Conservation (phyloP, 2,113 vertebrate genomes). For the Misgurnus mizolepis region DNA sequence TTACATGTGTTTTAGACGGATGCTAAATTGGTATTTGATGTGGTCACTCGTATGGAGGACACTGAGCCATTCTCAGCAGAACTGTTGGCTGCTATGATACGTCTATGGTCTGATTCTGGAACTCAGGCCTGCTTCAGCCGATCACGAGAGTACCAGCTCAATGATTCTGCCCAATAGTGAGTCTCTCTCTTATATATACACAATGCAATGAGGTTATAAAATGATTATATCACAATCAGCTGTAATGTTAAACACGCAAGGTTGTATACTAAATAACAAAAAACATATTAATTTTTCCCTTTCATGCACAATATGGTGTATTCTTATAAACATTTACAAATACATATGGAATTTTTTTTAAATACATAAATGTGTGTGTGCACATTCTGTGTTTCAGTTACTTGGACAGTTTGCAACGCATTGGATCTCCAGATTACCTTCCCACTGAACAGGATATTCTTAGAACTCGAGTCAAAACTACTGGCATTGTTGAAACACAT, state of each 20-base stretch:
- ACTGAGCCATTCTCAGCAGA: slow-evolving; percentile 97
- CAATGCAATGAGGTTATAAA: not conserved
- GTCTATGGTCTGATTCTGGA: slow-evolving; percentile 91
- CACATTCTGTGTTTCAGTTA: slow-evolving; percentile 75
- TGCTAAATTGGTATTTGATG: slow-evolving; percentile 96
- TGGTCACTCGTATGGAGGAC: slow-evolving; percentile 97
- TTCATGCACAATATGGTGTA: not conserved
- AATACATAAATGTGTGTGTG: not conserved
- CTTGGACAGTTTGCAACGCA: slow-evolving; percentile 95
- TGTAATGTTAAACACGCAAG: not conserved
- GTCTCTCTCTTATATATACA: slow-evolving; percentile 48
- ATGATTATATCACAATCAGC: not conserved
- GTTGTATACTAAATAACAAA: no score
- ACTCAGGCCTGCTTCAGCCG: slow-evolving; percentile 95
- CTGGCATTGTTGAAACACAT: slow-evolving; percentile 98
- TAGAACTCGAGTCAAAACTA: slow-evolving; percentile 89
- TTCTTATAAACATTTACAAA: not conserved
- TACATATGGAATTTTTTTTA: not conserved
- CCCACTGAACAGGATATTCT: slow-evolving; percentile 79
- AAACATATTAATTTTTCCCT: not conserved
- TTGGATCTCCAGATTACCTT: slow-evolving; percentile 80
- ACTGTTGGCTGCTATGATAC: slow-evolving; percentile 90
- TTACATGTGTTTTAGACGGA: slow-evolving; percentile 79
- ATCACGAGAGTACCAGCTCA: slow-evolving; percentile 96
- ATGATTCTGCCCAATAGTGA: slow-evolving; percentile 97